Evolutionary conservation across 2,797 vertebrate genomes (phyloP).

Genomic region (Myoxocephalus aenaeus): DNA sequence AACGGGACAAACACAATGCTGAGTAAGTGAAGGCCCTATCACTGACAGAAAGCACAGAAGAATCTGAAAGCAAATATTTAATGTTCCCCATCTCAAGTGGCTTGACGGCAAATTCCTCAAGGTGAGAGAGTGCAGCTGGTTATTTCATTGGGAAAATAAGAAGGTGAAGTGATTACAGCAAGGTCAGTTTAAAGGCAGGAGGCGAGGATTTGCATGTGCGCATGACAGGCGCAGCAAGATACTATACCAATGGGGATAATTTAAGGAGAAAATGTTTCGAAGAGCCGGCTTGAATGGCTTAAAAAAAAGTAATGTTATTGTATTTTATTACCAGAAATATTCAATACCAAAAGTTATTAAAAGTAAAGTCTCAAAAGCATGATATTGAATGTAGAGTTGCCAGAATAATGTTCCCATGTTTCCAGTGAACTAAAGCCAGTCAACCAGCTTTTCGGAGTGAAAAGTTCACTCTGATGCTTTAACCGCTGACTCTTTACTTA

Average conservation of each 20-base stretch:
- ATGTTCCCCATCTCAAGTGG: conserved; percentile 64
- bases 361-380: background rate
- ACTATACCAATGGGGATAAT: conserved; percentile 21
- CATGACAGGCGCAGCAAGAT: conserved; percentile 17
- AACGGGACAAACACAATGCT: conserved; percentile 82
- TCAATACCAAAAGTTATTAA: background rate
- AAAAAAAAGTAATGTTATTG: conserved; percentile 7
- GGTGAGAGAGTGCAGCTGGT: conserved; percentile 46
- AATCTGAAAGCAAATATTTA: conserved; percentile 79
- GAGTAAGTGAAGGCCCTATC: conserved; percentile 82
- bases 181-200: conserved; percentile 43
- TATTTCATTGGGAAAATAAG: conserved; percentile 45
- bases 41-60: conserved; percentile 78
- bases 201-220: conserved; percentile 17
- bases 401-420: background rate
- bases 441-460: conserved; percentile 23
- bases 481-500: conserved; percentile 24
- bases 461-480: conserved; percentile 17
- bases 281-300: background rate
- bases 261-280: conserved; percentile 28
- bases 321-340: background rate
- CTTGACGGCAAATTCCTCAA: conserved; percentile 47
- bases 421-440: conserved; percentile 5
- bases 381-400: background rate
- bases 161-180: conserved; percentile 39